Base-by-base conservation (phyloP, 2,113 vertebrate genomes). In the Rhea americana region DNA sequence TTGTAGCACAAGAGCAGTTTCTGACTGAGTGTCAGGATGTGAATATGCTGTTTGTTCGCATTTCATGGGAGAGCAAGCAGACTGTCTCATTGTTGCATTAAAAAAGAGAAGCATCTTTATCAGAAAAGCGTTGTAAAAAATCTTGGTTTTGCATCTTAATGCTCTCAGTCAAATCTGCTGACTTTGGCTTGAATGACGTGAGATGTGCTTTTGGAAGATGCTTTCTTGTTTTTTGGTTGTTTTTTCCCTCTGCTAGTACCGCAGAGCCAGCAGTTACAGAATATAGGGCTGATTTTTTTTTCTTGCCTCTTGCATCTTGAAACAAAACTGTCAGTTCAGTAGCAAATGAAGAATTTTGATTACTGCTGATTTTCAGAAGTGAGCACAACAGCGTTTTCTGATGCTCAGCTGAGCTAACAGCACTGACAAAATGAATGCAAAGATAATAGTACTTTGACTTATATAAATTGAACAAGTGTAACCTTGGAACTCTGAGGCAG, bases 1-100 rank as follows among this genome's bases (percentile, higher is more conserved):
- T 93, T 94, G 82, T 91, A 93, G 91, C 94, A 93, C 87, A 81
- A 14, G 90, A 96, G 96, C 96, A 93, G 93, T 93, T 96, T 50
- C 82, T 77, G 56, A 24, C 47, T 11, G 59, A 56, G 51, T 4
- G 45, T 81, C 93, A 90, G 87, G 90, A 90, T 86, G 85, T 26
- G 90, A 88, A 88, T 75, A 85, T 90, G 82, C 91, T 90, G 90
- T 63, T 93, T 75, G 87, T 9, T 95, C 93, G 53, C 58, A 76
- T 93, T 94, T 91, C 80, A 37, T 45, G 88, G 83, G 53, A 88
- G 66, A 75, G 25, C 2, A 26, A 80, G 91, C 95, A 90, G 91
- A 25, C 74, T 73, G 82, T 53, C 85, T 83, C 66, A 26, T 55
- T 89, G 80, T 78, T 83, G 70, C 85, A 48, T 86, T 91, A n/a